phyloP scores from a whole-genome alignment of 35 echinoderm and acorn worm genomes.

The Anneissia japonica region DNA sequence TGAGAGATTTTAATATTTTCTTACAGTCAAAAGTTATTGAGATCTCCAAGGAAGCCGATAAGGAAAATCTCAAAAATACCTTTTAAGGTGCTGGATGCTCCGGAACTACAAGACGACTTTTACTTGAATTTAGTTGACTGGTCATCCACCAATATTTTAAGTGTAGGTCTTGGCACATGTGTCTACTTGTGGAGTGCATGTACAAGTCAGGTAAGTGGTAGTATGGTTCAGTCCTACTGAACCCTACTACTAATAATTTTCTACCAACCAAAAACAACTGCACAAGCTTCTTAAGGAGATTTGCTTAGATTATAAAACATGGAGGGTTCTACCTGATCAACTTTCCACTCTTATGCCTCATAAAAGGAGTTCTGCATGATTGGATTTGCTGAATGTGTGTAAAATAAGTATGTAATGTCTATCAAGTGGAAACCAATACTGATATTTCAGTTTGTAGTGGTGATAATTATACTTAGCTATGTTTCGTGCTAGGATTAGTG shows the following conservation, averaged over 20 bases:
- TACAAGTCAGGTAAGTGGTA: constrained; percentile 82
- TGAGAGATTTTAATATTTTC: not conserved
- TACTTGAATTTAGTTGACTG: constrained; percentile 93
- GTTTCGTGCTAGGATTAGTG: too few species aligned
- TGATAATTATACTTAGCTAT: too few species aligned
- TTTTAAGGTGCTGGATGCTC: constrained; percentile 95
- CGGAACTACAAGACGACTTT: constrained; percentile 90
- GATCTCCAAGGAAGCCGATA: constrained; percentile 86
- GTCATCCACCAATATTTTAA: constrained; percentile 91
- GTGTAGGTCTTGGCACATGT: constrained; percentile 94
- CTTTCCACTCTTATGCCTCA: too few species aligned
- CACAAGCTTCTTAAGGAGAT: too few species aligned
- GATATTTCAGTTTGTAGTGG: too few species aligned
- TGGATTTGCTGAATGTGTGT: too few species aligned
- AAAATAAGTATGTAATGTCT: too few species aligned
- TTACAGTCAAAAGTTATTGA: constrained; percentile 79
- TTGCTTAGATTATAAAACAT: too few species aligned
- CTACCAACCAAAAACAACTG: not conserved
- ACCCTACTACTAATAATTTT: not conserved
- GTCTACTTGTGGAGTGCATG: constrained; percentile 99
- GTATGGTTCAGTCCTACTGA: not conserved
- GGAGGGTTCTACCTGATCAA: too few species aligned
- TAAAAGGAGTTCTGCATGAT: too few species aligned
- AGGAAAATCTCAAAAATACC: constrained; percentile 99
- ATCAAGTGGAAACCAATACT: too few species aligned